phyloP scores from a whole-genome alignment of 2,888 invertebrate species.

The Sinotaia quadrata region DNA sequence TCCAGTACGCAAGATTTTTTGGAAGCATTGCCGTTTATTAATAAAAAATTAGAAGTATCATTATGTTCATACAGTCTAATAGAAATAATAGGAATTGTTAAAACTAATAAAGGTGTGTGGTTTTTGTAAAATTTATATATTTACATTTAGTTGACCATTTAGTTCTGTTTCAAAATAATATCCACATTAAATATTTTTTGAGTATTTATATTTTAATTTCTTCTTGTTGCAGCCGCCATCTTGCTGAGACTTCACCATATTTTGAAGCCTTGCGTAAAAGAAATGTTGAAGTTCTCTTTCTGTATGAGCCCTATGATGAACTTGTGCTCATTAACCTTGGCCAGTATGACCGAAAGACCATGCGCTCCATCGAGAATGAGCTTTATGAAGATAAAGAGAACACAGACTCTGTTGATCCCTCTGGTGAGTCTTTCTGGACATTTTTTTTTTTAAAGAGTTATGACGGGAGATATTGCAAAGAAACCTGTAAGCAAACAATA shows the following conservation, averaged over 20 bases:
- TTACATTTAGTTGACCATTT: no score
- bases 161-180: no score
- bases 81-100: no score
- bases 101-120: no score
- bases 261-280: conserved; percentile 91
- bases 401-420: conserved; percentile 56
- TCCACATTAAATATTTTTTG: no score
- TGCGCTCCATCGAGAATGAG: conserved; percentile 94
- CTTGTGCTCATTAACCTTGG: conserved; percentile 90
- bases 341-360: conserved; percentile 82
- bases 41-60: no score
- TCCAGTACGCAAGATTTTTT: no score
- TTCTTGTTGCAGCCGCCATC: conserved; percentile 81
- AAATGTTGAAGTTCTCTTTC: conserved; percentile 92
- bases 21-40: no score
- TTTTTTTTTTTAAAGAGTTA: background rate
- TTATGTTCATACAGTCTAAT: no score
- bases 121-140: no score
- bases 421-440: conserved; percentile 42
- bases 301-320: conserved; percentile 98
- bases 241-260: conserved; percentile 96
- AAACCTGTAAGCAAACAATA: no score
- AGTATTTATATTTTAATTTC: no score
- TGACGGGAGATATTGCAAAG: background rate
- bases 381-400: conserved; percentile 81